phyloP scores from a whole-genome alignment of 92 coral and sea anemone genomes.

The Palythoa grandiflora region DNA sequence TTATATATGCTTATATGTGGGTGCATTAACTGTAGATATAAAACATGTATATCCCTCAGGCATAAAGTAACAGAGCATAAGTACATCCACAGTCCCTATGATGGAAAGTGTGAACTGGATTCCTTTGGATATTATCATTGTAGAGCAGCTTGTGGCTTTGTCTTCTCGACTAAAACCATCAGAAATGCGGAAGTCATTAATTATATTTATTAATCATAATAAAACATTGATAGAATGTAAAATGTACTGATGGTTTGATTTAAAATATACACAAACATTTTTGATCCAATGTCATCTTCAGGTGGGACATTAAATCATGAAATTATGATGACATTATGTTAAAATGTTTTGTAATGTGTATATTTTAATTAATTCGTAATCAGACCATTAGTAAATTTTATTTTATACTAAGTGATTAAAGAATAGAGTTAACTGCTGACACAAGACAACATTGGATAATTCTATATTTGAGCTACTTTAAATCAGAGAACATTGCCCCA shows the following conservation, averaged over 20 bases:
- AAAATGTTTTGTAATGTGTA: not conserved
- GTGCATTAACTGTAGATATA: not conserved
- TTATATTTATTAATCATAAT: too few species aligned
- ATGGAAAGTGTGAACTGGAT: conserved; percentile 58
- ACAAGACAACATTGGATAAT: not conserved
- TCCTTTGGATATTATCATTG: conserved; percentile 63
- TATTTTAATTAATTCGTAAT: not conserved
- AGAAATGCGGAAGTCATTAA: conserved; percentile 49
- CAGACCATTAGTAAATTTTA: not conserved
- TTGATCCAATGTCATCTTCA: not conserved
- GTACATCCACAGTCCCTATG: conserved; percentile 43
- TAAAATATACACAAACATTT: not conserved
- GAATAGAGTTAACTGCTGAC: conserved; percentile 29
- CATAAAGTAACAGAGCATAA: conserved; percentile 57
- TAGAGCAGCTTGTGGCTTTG: conserved; percentile 60
- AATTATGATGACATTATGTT: not conserved
- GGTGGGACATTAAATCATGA: not conserved
- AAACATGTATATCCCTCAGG: conserved; percentile 30
- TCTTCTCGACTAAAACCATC: conserved; percentile 58
- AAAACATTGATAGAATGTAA: not conserved
- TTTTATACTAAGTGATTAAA: not conserved
- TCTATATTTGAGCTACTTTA: conserved; percentile 11
- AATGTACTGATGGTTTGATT: not conserved
- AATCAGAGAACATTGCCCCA: conserved; percentile 8
- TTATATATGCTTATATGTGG: not conserved